Evolutionary conservation across 2,888 invertebrate genomes (phyloP), one percentile per base, ranked within the genome.

Genomic region (Acleris emargana): DNA sequence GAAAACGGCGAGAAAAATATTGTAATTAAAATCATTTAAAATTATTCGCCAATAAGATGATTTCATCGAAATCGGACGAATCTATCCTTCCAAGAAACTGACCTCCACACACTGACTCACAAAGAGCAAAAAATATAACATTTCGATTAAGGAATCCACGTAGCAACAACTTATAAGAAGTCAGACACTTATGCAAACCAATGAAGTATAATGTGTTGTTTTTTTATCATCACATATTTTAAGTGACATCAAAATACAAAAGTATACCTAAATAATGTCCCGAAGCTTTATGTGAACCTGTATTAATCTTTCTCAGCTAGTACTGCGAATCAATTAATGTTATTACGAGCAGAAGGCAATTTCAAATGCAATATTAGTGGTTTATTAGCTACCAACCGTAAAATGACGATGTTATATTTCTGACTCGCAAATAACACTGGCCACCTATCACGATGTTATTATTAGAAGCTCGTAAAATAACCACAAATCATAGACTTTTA

Each of bases 61-160:
- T 57, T 66, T 66, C 66, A 66, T 61, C 61, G 61, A 43, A 57
- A 57, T 57, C 57, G 25, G 45, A 45, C 43, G 61, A 67, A 69
- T 71, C 67, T 72, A 74, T 75, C 77, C 77, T 78, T 77, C 77
- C 68, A 63, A 74, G 78, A 78, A 77, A 49, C 53, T 69, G 69
- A 69, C 69, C 73, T 66, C 73, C 70, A 67, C 67, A 70, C 67
- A 69, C 68, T 77, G 76, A 76, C 69, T 72, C 72, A 63, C 54
- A 45, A 64, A 22, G 38, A 50, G 43, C 50, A 64, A 60, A 64
- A 63, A 64, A 64, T 53, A 50, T 32, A 59, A n/a, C 22, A 52
- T 59, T 53, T 25, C 17, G 13, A 52, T 45, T 42, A 42, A 17
- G 20, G 47, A 50, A 28, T 49, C 38, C 28, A 54, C 49, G n/a